Evolutionary conservation across 1,140 invertebrate genomes (phyloP).

Genomic region (Lysiphlebus fabarum): DNA sequence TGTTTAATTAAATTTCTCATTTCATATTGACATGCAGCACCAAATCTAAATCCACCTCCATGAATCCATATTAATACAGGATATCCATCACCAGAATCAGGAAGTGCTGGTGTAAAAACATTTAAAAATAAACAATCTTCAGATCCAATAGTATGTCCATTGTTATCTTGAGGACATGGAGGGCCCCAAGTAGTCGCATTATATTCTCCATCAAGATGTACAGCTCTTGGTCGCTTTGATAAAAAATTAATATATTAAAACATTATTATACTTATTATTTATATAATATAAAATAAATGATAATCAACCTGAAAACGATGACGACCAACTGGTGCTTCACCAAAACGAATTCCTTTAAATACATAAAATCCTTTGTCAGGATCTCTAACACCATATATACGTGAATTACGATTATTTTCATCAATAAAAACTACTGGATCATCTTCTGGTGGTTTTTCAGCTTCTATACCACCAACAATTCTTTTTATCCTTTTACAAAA

Average conservation of each 20-base stretch:
- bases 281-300: neutral
- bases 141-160: slow-evolving; percentile 15
- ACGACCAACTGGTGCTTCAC: slow-evolving; percentile 16
- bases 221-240: slow-evolving; percentile 14
- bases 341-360: slow-evolving; percentile 21
- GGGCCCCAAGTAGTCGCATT: slow-evolving; percentile 19
- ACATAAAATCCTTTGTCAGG: slow-evolving; percentile 52
- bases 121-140: slow-evolving; percentile 36
- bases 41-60: slow-evolving; percentile 62
- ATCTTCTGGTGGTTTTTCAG: slow-evolving; percentile 58
- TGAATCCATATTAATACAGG: slow-evolving; percentile 66
- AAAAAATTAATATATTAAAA: neutral
- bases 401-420: slow-evolving; percentile 54
- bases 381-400: slow-evolving; percentile 55
- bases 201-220: slow-evolving; percentile 15
- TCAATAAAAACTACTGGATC: slow-evolving; percentile 61
- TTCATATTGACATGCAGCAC: slow-evolving; percentile 64
- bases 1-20: slow-evolving; percentile 61
- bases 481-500: slow-evolving; percentile 46
- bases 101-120: slow-evolving; percentile 43
- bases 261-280: neutral
- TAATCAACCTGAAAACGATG: slow-evolving; percentile 16
- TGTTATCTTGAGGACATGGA: slow-evolving; percentile 18
- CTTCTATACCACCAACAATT: slow-evolving; percentile 60
- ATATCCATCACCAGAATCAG: slow-evolving; percentile 54